Base-by-base conservation (phyloP, 2,797 vertebrate genomes). In the Anolis apletophallus region DNA sequence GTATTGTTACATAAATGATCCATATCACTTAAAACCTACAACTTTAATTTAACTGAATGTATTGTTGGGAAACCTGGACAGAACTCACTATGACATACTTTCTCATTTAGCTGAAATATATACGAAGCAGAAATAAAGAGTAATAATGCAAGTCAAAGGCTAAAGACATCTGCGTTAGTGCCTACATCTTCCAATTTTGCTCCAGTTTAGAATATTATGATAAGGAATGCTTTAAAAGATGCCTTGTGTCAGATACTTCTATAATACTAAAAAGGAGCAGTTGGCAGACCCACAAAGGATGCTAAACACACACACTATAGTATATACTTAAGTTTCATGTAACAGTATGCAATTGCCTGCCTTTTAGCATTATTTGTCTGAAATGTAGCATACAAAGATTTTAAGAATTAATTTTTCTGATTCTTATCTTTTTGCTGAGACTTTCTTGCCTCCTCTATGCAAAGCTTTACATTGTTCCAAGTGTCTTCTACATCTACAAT, bases 11-110 rank as follows among this genome's bases (percentile, higher is more conserved):
- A 69, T 68, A 64, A 36, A 46, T 3, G 11, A 11, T 23, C 55
- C 12, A 55, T 40, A 69, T 32, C 16, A 29, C 3, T 32, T 64
- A 64, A 88, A 75, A 75, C 83, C 87, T 54, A 17, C 85, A 21
- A 29, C 10, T 64, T 64, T 64, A 64, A 64, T 64, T 64, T 3
- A 17, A 14, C 10, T 0, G 0, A 1, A 1, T 19, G 40, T 21
- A 21, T 23, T 21, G 11, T 21, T 64, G 54, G 74, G 46, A 5
- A 80, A 73, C 34, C 36, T 61, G 36, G 5, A 69, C 19, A 59
- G 14, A 16, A 59, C 17, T 7, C 40, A 34, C 2, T 61, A 19
- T 61, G 50, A 5, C 54, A 67, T 26, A 13, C 11, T 61, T 32
- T 78, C 17, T 23, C 59, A 79, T 21, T 32, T 14, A 80, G 68